Conservation (phyloP, 1,140 invertebrate genomes). For the Palaemon carinicauda region DNA sequence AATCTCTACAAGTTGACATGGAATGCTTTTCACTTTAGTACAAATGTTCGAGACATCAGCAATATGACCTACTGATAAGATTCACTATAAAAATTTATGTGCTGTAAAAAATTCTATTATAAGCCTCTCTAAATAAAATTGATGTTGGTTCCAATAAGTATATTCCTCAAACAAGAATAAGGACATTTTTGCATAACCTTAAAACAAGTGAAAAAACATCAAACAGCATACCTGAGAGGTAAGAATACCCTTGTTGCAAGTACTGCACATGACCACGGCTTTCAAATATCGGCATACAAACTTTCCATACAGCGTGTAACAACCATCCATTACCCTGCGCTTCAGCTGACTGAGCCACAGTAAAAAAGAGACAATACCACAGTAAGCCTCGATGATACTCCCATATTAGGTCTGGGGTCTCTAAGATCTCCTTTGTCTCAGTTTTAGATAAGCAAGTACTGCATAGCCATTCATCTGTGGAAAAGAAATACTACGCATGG, state of each 20-base stretch:
- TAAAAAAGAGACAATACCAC: constrained; percentile 42
- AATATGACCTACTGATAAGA: too few species aligned
- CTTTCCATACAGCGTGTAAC: constrained; percentile 40
- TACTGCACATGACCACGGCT: constrained; percentile 8
- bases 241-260: constrained; percentile 32
- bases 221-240: constrained; percentile 20
- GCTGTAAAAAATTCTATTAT: too few species aligned
- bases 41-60: too few species aligned
- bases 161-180: background rate
- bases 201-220: too few species aligned
- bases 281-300: constrained; percentile 40
- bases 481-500: background rate
- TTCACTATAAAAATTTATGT: too few species aligned
- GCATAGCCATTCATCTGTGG: constrained; percentile 45
- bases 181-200: too few species aligned
- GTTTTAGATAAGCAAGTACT: background rate
- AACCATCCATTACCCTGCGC: constrained; percentile 38
- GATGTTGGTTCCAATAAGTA: background rate
- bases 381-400: constrained; percentile 39
- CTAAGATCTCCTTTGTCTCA: background rate
- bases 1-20: too few species aligned
- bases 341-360: constrained; percentile 24
- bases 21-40: too few species aligned
- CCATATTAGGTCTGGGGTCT: background rate
- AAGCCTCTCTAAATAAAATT: background rate